phyloP scores from a whole-genome alignment of 2,797 vertebrate genomes.

The Tragopan temminckii region DNA sequence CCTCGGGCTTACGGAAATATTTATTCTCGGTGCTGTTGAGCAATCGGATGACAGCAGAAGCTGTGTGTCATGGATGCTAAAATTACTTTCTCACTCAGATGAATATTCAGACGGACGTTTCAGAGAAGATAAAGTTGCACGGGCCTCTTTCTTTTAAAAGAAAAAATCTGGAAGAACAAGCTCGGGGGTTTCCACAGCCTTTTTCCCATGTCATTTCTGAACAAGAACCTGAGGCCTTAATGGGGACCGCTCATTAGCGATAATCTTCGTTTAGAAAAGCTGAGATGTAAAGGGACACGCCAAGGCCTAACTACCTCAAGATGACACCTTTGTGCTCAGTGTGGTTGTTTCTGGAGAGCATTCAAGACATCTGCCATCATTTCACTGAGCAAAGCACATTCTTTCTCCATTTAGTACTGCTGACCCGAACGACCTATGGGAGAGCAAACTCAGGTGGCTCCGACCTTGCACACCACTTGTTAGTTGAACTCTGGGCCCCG shows the following conservation, averaged over 20 bases:
- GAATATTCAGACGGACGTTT: constrained; percentile 48
- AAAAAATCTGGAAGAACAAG: constrained; percentile 71
- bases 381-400: neutral
- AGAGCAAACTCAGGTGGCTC: neutral
- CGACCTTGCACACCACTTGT: neutral
- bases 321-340: neutral
- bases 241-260: constrained; percentile 13
- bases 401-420: neutral
- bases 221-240: constrained; percentile 38
- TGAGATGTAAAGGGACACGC: constrained; percentile 11
- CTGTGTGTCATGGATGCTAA: constrained; percentile 68
- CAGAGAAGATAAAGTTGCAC: constrained; percentile 65
- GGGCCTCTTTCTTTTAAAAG: constrained; percentile 47
- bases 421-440: neutral
- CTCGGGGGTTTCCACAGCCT: constrained; percentile 76
- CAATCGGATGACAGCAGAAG: constrained; percentile 56
- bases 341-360: constrained; percentile 12
- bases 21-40: constrained; percentile 51
- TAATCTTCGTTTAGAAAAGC: constrained; percentile 52
- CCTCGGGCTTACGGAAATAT: constrained; percentile 47
- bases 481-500: neutral
- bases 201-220: constrained; percentile 73
- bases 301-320: constrained; percentile 17
- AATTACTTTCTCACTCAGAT: constrained; percentile 64
- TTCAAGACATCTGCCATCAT: constrained; percentile 13